Base-by-base conservation (phyloP, 2,888 invertebrate genomes). In the Athalia cordata region DNA sequence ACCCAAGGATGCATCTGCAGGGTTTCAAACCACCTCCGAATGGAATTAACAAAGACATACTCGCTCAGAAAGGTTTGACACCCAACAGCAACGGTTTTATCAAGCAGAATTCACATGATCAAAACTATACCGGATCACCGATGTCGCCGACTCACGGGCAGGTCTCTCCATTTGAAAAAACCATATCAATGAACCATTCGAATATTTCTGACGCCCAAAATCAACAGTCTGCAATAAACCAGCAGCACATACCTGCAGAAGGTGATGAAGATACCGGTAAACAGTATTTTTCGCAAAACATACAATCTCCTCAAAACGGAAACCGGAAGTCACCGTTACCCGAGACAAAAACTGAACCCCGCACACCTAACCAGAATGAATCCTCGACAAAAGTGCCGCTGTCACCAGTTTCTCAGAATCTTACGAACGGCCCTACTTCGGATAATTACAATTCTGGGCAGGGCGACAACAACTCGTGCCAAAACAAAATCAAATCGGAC, bases 1-100 rank as follows among this genome's bases (percentile, higher is more conserved):
- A 89, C 67, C 7, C 85, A 11, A 88, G 85, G 80, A 80, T 84
- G 13, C 83, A 86, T n/a, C 72, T 82, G 9, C 89, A 86, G 62
- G 82, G 79, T 49, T 29, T 84, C 1, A 87, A 88, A 50, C 80
- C 81, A 3, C 85, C 85, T 0, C 84, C 85, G 3, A 88, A 87
- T 68, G 87, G 88, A n/a, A 2, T 86, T 49, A 87, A 83, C 77
- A 89, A 88, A 66, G 89, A 89, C 8, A 78, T 84, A n/a, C 76
- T 85, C 6, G 78, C 78, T 11, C 84, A 86, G 8, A 88, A 87
- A 52, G 83, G 83, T 13, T 78, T 87, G 45, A 66, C 84, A 50
- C 79, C 81, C 7, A 85, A 84, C 64, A 72, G 82, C 7, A 88
- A 88, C 59, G 88, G 87, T 1, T 80, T 86, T 75, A 84, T 86